Conservation (phyloP, 2,888 invertebrate genomes). For the Polyploca ridens region DNA sequence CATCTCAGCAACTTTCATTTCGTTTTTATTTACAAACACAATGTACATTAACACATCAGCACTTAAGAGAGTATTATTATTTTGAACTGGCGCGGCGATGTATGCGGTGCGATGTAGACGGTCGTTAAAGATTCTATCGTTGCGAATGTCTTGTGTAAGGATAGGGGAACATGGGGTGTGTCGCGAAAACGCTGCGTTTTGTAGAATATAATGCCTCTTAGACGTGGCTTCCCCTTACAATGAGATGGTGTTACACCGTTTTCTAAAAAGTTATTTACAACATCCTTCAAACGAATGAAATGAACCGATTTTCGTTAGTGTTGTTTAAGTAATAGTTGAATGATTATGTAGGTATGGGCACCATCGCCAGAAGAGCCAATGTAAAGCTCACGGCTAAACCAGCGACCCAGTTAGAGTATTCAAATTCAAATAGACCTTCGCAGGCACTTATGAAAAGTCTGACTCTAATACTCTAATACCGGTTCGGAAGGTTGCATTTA, state of each 20-base stretch:
- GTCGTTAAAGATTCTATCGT: conserved; percentile 21
- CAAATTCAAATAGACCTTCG: too few species aligned
- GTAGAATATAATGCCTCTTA: conserved; percentile 62
- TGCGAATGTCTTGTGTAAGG: conserved; percentile 25
- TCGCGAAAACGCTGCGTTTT: conserved; percentile 62
- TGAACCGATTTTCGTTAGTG: too few species aligned
- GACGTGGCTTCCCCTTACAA: conserved; percentile 27
- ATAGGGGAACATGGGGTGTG: conserved; percentile 38
- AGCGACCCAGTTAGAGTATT: too few species aligned
- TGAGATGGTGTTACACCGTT: conserved; percentile 33
- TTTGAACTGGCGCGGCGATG: conserved; percentile 31
- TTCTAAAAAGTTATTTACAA: background rate
- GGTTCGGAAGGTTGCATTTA: too few species aligned
- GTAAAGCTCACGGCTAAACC: too few species aligned
- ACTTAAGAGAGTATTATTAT: background rate
- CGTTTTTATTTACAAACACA: conserved; percentile 13
- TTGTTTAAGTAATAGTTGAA: too few species aligned
- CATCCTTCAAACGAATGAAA: background rate
- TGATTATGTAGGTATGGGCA: too few species aligned
- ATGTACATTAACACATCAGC: conserved; percentile 14
- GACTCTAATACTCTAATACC: too few species aligned
- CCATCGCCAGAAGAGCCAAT: too few species aligned
- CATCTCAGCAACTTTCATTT: conserved; percentile 30
- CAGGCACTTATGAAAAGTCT: too few species aligned
- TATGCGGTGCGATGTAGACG: conserved; percentile 25